Base-by-base conservation (phyloP, 2,113 vertebrate genomes). In the Tamias sibiricus region DNA sequence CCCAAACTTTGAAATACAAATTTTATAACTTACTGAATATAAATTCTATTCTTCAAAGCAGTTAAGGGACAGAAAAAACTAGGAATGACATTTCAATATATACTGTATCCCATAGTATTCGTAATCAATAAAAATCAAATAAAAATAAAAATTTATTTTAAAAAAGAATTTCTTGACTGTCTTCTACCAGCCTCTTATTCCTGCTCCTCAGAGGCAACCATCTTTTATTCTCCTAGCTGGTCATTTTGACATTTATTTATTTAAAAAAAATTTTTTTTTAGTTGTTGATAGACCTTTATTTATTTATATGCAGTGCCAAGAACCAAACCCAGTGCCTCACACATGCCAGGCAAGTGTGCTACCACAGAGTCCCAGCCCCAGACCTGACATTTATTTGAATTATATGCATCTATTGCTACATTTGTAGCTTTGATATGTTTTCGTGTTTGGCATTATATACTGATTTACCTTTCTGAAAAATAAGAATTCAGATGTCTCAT, bases 1-100 rank as follows among this genome's bases (percentile, higher is more conserved):
- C 35, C 26, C 19, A 87, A 94, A 62, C 22, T 90, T 83, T 66
- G 30, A 94, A 74, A 82, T 89, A 83, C 57, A 89, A 66, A 94
- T 82, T 89, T 80, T 83, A 54, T 66, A 40, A 66, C 64, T 17
- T 69, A 59, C 52, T 88, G 49, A 62, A 81, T 28, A 81, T 44
- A 52, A 81, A 52, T 89, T 54, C 10, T 88, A 35, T n/a, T 82
- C 74, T 89, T 76, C 22, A 83, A 89, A 83, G 64, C 47, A 88
- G n/a, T 49, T 42, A 64, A 28, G 26, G 35, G 57, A 37, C 68
- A 82, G 66, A 40, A 37, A 71, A 87, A 80, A 74, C 44, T 35
- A 32, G 1, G 19, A 80, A 71, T 57, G 54, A 7, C 20, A 57
- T 57, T 57, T 57, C 54, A 57, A 57, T 57, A 24, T 7, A 22